Conservation (phyloP, 2,888 invertebrate species). For the Tenthredo mesomela region DNA sequence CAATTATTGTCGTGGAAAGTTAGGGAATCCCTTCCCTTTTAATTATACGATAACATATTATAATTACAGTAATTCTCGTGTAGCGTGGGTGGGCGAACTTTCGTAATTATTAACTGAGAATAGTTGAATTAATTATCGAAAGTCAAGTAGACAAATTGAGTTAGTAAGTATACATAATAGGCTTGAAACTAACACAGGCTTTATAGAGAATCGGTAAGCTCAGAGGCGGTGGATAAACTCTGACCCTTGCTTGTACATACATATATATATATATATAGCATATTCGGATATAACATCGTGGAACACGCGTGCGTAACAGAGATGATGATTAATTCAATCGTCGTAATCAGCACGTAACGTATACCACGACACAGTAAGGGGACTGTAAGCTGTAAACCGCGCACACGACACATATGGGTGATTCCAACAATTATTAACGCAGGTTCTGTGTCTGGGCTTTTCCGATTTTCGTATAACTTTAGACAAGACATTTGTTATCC, state of each 20-base stretch:
- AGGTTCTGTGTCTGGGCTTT: background rate
- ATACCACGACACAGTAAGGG: background rate
- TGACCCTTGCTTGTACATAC: background rate
- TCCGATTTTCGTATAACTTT: background rate
- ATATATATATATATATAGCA: background rate
- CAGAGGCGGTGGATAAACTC: background rate
- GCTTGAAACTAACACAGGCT: background rate
- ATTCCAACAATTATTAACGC: background rate
- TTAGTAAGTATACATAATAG: background rate
- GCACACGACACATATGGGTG: background rate
- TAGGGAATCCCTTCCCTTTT: background rate
- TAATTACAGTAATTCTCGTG: background rate
- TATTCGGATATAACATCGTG: conserved; percentile 28
- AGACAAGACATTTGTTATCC: too few relatives aligned
- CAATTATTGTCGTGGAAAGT: background rate
- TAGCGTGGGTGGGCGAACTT: background rate
- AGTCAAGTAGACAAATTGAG: background rate
- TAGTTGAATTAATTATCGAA: background rate
- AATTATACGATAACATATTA: background rate
- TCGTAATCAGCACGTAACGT: conserved; percentile 28
- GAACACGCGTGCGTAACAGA: conserved; percentile 28
- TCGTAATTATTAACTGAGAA: background rate
- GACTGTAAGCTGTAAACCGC: background rate
- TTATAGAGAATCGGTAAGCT: conserved; percentile 13
- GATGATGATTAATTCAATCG: conserved; percentile 39